Evolutionary conservation across 2,113 vertebrate species (phyloP), one percentile per base, ranked within the genome.

Genomic region (Paradisaea rubra): DNA sequence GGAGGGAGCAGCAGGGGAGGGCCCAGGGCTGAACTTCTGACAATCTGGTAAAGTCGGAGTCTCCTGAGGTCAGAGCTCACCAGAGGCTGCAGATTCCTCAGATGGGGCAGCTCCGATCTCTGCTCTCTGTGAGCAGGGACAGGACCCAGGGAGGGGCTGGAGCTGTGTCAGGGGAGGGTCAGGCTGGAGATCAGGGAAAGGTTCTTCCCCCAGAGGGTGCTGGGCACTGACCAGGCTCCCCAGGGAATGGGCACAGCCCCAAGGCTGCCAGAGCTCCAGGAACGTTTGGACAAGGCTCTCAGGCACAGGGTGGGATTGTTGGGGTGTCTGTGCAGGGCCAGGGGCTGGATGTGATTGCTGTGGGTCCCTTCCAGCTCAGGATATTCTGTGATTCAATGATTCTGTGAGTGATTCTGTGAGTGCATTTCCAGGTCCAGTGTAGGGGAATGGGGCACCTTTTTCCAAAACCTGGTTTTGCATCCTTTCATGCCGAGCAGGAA

Each of bases 231-330:
- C 2, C 86, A 81, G 68, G 45, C 60, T 81, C 60, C 16, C 33
- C 69, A 68, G 45, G 39, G 45, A 82, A 52, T 47, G 53, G 45
- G 2, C 45, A 47, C 4, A 0, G n/a, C 61, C n/a, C 39, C 1
- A 0, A 68, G 53, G 39, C 45, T 74, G 61, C 45, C 86, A 74
- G 78, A 53, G 45, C 61, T 74, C 16, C 30, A 41, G 61, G 24
- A 60, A 20, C 0, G 1, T 42, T 76, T 68, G 47, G 47, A 27
- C 15, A 35, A 0, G 0, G 0, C 69, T 73, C 1, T 0, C 37
- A 6, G 21, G 47, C 31, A 0, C n/a, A 47, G 60, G 61, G 6
- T 53, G 47, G 25, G 21, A 9, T 54, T 54, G 27, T 15, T 69
- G 79, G 17, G 8, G 9, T 9, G 63, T 76, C n/a, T 54, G 61